Percentiles rank a stretch among this genome's conserved stretches.
Conservation (phyloP, 2,888 invertebrate genomes). For the Siphlonurus alternatus region DNA sequence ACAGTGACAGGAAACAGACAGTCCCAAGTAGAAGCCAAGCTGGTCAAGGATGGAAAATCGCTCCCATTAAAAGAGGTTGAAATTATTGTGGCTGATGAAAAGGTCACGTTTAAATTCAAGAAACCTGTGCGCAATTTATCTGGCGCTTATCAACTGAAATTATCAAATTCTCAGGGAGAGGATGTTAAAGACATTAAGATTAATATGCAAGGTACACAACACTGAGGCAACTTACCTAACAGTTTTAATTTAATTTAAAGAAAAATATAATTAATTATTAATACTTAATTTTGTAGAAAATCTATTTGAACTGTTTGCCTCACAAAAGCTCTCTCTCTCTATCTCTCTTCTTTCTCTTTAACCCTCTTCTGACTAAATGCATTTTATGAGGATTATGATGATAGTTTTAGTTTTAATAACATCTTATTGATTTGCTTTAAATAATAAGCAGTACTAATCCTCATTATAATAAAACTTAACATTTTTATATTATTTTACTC, state of each 20-base stretch:
- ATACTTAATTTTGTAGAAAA: background rate
- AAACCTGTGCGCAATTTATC: slow-evolving; percentile 73
- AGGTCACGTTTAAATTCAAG: slow-evolving; percentile 77
- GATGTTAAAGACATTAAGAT: slow-evolving; percentile 67
- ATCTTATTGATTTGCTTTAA: too few relatives aligned
- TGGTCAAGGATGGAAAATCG: slow-evolving; percentile 80
- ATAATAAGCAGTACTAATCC: too few relatives aligned
- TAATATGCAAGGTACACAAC: slow-evolving; percentile 54
- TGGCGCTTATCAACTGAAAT: slow-evolving; percentile 83
- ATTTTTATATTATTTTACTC: too few relatives aligned
- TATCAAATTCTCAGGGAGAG: slow-evolving; percentile 88
- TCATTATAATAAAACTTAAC: too few relatives aligned
- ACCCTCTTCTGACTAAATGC: too few relatives aligned
- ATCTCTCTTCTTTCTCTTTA: too few relatives aligned
- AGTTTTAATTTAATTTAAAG: background rate
- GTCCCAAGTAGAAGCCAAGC: slow-evolving; percentile 75
- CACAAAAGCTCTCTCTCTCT: too few relatives aligned
- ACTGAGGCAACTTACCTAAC: background rate
- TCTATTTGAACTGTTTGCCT: too few relatives aligned
- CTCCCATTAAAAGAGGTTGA: slow-evolving; percentile 79
- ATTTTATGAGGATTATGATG: too few relatives aligned
- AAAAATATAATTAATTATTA: background rate
- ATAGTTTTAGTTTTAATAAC: too few relatives aligned
- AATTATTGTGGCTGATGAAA: slow-evolving; percentile 79
- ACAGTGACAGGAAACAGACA: slow-evolving; percentile 75